Evolutionary conservation across 2,113 vertebrate genomes (phyloP).

Genomic region (Bubo blakistoni): DNA sequence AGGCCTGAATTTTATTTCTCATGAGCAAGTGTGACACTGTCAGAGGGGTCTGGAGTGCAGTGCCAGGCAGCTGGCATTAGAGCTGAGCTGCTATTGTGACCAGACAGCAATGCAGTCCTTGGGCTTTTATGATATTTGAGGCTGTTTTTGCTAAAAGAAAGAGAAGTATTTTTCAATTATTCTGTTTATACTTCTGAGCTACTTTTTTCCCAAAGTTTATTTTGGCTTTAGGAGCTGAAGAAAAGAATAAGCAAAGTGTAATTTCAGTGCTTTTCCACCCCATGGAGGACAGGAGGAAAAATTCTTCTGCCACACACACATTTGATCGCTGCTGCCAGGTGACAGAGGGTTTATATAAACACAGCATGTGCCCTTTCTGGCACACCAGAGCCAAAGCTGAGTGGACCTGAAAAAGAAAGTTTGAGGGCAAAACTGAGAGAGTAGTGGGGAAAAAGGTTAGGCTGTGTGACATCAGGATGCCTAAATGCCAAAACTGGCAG

Average conservation of each 20-base stretch:
- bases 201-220: slow-evolving; percentile 16
- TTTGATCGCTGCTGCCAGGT: slow-evolving; percentile 1
- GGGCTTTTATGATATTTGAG: neutral
- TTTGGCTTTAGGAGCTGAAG: neutral
- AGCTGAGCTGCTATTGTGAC: neutral
- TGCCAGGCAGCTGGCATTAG: neutral
- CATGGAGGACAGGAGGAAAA: neutral
- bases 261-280: slow-evolving; percentile 8
- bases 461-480: neutral
- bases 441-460: neutral
- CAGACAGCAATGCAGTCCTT: neutral
- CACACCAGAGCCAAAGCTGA: neutral
- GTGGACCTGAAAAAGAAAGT: neutral
- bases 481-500: neutral
- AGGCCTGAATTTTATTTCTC: neutral
- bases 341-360: neutral
- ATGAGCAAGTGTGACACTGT: neutral
- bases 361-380: neutral
- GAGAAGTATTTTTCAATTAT: slow-evolving; percentile 35
- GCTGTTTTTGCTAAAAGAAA: neutral
- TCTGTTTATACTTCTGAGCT: slow-evolving; percentile 29
- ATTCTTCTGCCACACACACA: slow-evolving; percentile 1
- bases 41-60: neutral
- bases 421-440: neutral
- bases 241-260: slow-evolving; percentile 4